Evolutionary conservation across 2,113 vertebrate species (phyloP), one percentile per base, ranked within the genome.

Genomic region (Corvus cornix): DNA sequence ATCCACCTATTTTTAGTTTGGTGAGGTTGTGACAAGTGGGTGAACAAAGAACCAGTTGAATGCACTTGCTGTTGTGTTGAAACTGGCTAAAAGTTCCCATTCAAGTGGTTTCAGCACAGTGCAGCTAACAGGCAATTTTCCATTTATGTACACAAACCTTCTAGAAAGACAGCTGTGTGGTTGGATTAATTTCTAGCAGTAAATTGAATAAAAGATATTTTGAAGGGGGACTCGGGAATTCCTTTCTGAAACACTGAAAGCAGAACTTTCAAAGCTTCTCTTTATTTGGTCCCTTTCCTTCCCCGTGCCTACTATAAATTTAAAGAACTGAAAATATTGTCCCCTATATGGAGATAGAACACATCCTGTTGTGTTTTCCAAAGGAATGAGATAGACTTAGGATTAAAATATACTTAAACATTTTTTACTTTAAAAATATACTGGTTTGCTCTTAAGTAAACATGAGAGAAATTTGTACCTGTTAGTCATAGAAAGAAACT

Each of bases 11-110:
- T 97, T 96, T 95, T 96, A 95, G 92, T 87, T 93, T 3, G 30
- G 87, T 92, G 76, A 46, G 37, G 85, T 94, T 95, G 93, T 93
- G 94, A 97, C 97, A 96, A 97, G 97, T 93, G 80, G 70, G 70
- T 33, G 92, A 96, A 97, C 96, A 97, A 97, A 97, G 95, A 95
- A 67, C 75, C 83, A 90, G 93, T 93, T 97, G 95, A 97, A 97
- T 97, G 92, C 89, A 64, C 84, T 96, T 87, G 94, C 95, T 96
- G 93, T 92, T 96, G 93, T 95, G 94, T 95, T 87, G 96, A 95
- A 96, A 82, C 66, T 7, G 6, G 51, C 87, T 94, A 92, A 94
- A 96, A 96, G 96, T 97, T 97, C 95, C 95, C 48, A 96, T 97
- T 97, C 87, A 97, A 95, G 93, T 67, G 94, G 84, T 63, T 96